Evolutionary conservation across 2,888 invertebrate genomes (phyloP), one percentile per base, ranked within the genome.

Genomic region (Aspidiotus rigidus): DNA sequence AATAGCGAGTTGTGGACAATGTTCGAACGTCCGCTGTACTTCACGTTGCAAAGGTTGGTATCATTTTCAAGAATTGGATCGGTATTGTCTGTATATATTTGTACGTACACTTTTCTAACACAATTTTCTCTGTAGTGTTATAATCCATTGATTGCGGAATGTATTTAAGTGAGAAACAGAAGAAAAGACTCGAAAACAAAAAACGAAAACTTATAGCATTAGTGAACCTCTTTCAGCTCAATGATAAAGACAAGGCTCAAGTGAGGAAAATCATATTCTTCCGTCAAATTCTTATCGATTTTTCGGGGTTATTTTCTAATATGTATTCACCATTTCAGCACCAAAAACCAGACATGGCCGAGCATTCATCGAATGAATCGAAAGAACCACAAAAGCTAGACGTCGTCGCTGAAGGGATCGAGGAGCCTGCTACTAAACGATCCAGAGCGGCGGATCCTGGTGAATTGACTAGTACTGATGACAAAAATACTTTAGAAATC

Each of bases 181-280:
- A 49, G 39, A 57, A 49, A 39, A 57, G 67, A 59, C 59, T 67
- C n/a, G 60, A 67, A 60, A 67, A 57, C 39, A 67, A 53, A 60
- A 67, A 67, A 39, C 44, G 67, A 17, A 59, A 67, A 67, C 67
- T 67, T 59, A 49, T 53, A 44, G 67, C 67, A 17, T 53, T 67
- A n/a, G 67, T 57, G 17, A 67, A 60, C 49, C 28, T 67, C 41
- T 44, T 49, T 28, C 17, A 67, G 39, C 53, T 67, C 59, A 67
- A 67, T 67, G 67, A 67, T 49, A 56, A 67, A 59, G 67, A 59
- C 7, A 67, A 17, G 60, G 59, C 59, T 1, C 28, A 28, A 28
- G 28, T 28, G 28, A 28, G 28, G 28, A 28, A 28, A 28, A 28
- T 28, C 28, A 28, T 28, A 28, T 28, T 28, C 28, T 5, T 28